Percentiles rank a stretch among this genome's conserved stretches.
phyloP scores from a whole-genome alignment of 2,888 invertebrate genomes.

The Drosophila setosimentum region DNA sequence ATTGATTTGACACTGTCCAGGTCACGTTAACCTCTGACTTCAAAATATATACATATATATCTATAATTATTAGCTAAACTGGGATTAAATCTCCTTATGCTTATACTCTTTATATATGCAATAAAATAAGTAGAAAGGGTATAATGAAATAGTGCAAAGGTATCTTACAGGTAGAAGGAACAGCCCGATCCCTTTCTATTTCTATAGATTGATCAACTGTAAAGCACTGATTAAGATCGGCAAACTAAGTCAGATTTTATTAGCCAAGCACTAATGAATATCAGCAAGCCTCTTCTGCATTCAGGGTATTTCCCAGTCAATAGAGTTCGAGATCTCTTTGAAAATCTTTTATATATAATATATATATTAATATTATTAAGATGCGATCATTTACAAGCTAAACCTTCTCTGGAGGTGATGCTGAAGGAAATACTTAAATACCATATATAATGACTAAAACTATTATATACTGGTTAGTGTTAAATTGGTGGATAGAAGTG shows the following conservation, averaged over 20 bases:
- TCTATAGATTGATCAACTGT: too few relatives aligned
- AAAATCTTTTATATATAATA: neutral
- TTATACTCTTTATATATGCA: too few relatives aligned
- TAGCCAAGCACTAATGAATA: neutral
- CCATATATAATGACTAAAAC: neutral
- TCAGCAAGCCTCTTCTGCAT: neutral
- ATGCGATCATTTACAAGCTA: neutral
- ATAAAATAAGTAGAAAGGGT: too few relatives aligned
- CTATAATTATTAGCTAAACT: neutral
- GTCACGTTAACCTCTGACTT: conserved; percentile 11
- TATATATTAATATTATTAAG: neutral
- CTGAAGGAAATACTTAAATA: neutral
- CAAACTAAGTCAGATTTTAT: neutral
- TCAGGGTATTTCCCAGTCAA: neutral
- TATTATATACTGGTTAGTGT: neutral
- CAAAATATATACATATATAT: neutral
- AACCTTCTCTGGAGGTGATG: neutral
- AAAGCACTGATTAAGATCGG: neutral
- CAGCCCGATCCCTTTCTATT: neutral
- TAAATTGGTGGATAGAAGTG: neutral
- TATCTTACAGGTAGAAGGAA: neutral
- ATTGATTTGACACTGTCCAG: conserved; percentile 67
- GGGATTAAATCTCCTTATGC: neutral
- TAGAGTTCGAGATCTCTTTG: neutral
- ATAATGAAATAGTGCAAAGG: neutral